Conservation (phyloP, 2,113 vertebrate species). For the Chlamydotis undulata region DNA sequence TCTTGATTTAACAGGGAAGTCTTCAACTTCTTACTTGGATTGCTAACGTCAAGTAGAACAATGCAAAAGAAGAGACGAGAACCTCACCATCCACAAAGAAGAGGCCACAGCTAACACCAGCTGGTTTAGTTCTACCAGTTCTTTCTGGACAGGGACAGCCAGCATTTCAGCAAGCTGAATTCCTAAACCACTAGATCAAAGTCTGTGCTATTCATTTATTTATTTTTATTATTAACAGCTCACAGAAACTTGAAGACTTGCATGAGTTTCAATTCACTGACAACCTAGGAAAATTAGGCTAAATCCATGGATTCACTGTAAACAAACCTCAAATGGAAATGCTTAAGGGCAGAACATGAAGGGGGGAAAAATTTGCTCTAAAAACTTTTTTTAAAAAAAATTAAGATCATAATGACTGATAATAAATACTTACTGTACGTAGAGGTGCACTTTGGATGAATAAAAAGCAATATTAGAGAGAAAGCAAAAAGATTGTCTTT, state of each 20-base stretch:
- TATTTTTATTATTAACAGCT: neutral
- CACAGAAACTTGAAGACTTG: neutral
- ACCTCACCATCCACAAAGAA: neutral
- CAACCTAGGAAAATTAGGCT: neutral
- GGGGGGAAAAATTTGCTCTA: neutral
- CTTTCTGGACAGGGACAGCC: neutral
- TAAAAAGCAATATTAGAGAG: neutral
- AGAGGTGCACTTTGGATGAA: neutral
- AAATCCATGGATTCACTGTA: too few species aligned
- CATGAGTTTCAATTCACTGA: neutral
- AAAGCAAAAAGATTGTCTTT: neutral
- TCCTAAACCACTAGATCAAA: neutral
- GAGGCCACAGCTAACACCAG: neutral
- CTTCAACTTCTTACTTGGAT: neutral
- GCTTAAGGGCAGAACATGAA: neutral
- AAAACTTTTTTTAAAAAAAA: neutral
- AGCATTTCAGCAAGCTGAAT: neutral
- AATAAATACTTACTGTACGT: neutral
- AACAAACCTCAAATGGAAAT: neutral
- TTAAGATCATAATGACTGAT: neutral
- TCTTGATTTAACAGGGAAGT: slow-evolving; percentile 27
- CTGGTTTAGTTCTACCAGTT: neutral
- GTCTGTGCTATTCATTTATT: neutral
- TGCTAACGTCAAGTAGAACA: neutral
- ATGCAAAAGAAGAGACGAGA: neutral